Percentiles rank a stretch among this genome's conserved stretches.
Evolutionary conservation across 2,113 vertebrate species (phyloP).

Genomic region (Puffinus mauretanicus): DNA sequence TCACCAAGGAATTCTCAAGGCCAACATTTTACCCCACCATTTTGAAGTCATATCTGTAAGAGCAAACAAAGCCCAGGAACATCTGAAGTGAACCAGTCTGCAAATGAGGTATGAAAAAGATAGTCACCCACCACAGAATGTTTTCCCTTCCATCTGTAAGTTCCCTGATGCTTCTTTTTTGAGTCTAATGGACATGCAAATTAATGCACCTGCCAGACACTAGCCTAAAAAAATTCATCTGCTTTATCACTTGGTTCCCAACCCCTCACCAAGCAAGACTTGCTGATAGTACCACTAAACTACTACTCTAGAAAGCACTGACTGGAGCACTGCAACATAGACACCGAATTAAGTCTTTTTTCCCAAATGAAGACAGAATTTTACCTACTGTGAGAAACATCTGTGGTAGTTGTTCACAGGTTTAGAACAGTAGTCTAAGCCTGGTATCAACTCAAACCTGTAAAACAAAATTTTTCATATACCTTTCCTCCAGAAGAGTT

Average conservation of each 20-base stretch:
- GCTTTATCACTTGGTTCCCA: not conserved
- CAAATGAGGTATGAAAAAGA: rapidly evolving
- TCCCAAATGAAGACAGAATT: not conserved
- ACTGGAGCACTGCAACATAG: not conserved
- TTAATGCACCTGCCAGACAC: not conserved
- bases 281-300: not conserved
- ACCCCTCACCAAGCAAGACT: not conserved
- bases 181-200: not conserved
- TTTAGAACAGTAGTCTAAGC: not conserved
- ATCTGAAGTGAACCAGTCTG: not conserved
- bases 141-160: not conserved
- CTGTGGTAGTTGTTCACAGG: not conserved
- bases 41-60: not conserved
- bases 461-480: not conserved
- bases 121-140: not conserved
- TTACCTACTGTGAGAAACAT: not conserved
- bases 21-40: not conserved
- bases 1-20: not conserved
- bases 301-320: not conserved
- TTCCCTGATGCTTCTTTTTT: not conserved
- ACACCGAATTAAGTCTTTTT: not conserved
- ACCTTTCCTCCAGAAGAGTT: conserved; percentile 79
- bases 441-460: not conserved
- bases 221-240: not conserved
- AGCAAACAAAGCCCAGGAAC: not conserved